phyloP scores from a whole-genome alignment of 1,140 invertebrate genomes.

The Spodoptera litura region DNA sequence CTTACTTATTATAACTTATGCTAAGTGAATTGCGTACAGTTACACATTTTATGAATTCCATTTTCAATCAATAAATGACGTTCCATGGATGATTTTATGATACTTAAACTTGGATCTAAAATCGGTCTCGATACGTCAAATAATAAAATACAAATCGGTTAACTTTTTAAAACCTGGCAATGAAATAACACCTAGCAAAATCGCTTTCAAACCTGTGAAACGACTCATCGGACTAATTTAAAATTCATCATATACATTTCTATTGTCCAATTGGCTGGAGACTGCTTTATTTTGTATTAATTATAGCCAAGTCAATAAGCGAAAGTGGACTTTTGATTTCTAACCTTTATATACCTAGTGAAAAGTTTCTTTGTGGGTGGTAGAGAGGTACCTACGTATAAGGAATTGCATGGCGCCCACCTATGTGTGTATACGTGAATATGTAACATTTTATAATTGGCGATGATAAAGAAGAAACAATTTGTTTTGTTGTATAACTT shows the following conservation, averaged over 20 bases:
- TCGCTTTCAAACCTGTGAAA: conserved; percentile 23
- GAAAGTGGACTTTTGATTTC: conserved; percentile 38
- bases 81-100: too few species aligned
- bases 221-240: conserved; percentile 24
- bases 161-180: background rate
- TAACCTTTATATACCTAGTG: background rate
- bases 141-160: background rate
- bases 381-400: background rate
- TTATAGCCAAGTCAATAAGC: conserved; percentile 12
- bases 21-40: too few species aligned
- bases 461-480: conserved; percentile 4
- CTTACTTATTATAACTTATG: too few species aligned
- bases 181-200: conserved; percentile 7
- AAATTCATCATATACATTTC: conserved; percentile 37
- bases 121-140: too few species aligned
- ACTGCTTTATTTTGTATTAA: conserved; percentile 39
- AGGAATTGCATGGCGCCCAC: conserved; percentile 17
- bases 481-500: conserved; percentile 29
- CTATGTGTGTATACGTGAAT: background rate
- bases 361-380: conserved; percentile 28
- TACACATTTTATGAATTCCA: too few species aligned
- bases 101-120: too few species aligned
- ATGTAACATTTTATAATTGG: conserved; percentile 23
- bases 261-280: conserved; percentile 35
- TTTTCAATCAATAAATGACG: too few species aligned